Percentiles rank a stretch among this genome's conserved stretches.
Evolutionary conservation across 2,888 invertebrate genomes (phyloP).

Genomic region (Drosophila niveifrons): DNA sequence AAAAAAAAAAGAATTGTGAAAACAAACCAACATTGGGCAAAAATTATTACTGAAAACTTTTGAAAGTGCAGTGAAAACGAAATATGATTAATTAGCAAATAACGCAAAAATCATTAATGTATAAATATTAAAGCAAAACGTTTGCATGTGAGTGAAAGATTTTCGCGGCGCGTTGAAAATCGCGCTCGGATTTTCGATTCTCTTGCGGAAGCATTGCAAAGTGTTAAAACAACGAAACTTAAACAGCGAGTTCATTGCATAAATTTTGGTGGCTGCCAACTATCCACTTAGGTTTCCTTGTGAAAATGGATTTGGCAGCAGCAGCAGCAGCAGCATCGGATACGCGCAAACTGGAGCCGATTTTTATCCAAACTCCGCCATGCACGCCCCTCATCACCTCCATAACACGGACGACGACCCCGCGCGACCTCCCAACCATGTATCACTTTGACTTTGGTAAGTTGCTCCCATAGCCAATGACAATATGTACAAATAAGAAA

Average conservation of each 20-base stretch:
- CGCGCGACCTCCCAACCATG: slow-evolving; percentile 79
- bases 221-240: slow-evolving; percentile 19
- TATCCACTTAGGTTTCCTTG: slow-evolving; percentile 30
- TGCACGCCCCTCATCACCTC: slow-evolving; percentile 56
- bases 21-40: slow-evolving; percentile 66
- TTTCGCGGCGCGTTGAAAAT: slow-evolving; percentile 65
- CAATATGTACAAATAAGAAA: slow-evolving; percentile 34
- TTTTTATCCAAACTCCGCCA: slow-evolving; percentile 68
- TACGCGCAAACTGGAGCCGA: slow-evolving; percentile 63
- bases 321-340: slow-evolving; percentile 43
- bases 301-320: slow-evolving; percentile 51
- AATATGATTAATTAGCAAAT: slow-evolving; percentile 78
- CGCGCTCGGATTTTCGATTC: slow-evolving; percentile 58
- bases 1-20: slow-evolving; percentile 58
- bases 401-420: slow-evolving; percentile 75
- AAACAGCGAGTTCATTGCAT: slow-evolving; percentile 66
- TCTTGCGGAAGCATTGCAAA: slow-evolving; percentile 38
- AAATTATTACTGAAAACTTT: slow-evolving; percentile 70
- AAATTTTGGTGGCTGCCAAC: slow-evolving; percentile 50
- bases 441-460: slow-evolving; percentile 80
- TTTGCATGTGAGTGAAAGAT: slow-evolving; percentile 64
- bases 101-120: slow-evolving; percentile 64
- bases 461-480: slow-evolving; percentile 28
- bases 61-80: slow-evolving; percentile 82
- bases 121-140: slow-evolving; percentile 58